Conservation (phyloP, 2,888 invertebrate genomes). For the Acanthacorydalis orientalis region DNA sequence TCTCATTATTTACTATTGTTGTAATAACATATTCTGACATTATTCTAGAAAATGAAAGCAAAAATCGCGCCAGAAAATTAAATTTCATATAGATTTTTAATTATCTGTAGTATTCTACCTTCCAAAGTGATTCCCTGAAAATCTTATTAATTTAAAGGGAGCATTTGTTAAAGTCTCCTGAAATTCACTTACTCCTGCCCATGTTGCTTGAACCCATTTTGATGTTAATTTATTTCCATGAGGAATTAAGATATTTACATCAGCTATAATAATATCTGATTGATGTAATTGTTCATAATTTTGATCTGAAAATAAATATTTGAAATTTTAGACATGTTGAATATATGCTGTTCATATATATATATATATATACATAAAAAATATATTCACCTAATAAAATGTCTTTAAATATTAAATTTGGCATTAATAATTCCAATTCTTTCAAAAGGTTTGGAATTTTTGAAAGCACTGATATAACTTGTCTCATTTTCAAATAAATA, state of each 20-base stretch:
- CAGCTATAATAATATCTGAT: constrained; percentile 25
- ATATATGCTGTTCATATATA: too few species aligned
- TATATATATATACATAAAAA: constrained; percentile 4
- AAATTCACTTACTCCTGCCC: constrained; percentile 27
- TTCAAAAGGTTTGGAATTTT: constrained; percentile 18
- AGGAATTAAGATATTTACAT: constrained; percentile 24
- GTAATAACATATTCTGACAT: constrained; percentile 34
- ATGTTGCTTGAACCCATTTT: constrained; percentile 30
- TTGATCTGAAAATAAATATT: background rate
- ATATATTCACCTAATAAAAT: constrained; percentile 11
- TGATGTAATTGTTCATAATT: constrained; percentile 15
- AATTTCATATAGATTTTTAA: background rate
- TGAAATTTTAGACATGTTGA: too few species aligned
- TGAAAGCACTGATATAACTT: constrained; percentile 16
- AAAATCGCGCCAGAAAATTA: background rate
- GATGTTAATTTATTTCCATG: constrained; percentile 21
- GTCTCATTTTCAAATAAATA: constrained; percentile 7
- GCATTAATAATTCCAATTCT: constrained; percentile 16
- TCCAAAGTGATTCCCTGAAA: constrained; percentile 28
- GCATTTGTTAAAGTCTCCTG: constrained; percentile 14
- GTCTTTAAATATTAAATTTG: constrained; percentile 15
- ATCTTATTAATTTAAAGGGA: constrained; percentile 23
- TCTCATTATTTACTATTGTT: constrained; percentile 29
- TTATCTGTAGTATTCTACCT: too few species aligned
- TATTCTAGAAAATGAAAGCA: constrained; percentile 12